Percentiles rank a stretch among this genome's conserved stretches.
Evolutionary conservation across 2,113 vertebrate species (phyloP).

Genomic region (Chloebia gouldiae): DNA sequence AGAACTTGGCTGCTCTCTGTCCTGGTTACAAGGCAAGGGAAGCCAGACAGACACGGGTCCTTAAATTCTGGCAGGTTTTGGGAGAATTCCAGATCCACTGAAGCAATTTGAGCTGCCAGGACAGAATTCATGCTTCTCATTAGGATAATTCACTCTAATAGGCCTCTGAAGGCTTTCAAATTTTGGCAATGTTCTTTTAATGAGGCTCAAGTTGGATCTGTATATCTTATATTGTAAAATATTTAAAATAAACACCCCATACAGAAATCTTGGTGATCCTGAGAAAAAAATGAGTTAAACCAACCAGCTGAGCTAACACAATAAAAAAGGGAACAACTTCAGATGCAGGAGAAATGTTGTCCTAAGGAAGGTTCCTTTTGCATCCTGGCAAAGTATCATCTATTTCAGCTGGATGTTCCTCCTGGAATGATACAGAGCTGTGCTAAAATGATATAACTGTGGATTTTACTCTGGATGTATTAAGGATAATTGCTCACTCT

Average conservation of each 20-base stretch:
- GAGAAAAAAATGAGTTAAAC: not conserved
- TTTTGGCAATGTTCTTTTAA: slow-evolving; percentile 50
- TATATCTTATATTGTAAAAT: not conserved
- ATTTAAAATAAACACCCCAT: slow-evolving; percentile 13
- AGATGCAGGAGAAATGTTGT: not conserved
- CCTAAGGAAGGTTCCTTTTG: not conserved
- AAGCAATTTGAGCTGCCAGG: slow-evolving; percentile 42
- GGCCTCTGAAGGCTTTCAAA: slow-evolving; percentile 30
- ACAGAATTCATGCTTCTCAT: slow-evolving; percentile 40
- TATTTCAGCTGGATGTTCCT: not conserved
- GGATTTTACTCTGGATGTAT: not conserved
- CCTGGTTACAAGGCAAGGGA: not conserved
- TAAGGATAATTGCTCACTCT: not conserved
- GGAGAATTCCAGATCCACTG: slow-evolving; percentile 19
- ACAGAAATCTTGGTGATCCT: not conserved
- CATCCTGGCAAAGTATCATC: not conserved
- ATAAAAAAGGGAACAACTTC: not conserved
- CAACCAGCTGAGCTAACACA: not conserved
- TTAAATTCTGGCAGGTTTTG: slow-evolving; percentile 10
- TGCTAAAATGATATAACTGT: not conserved
- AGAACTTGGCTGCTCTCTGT: not conserved
- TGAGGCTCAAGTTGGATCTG: slow-evolving; percentile 49
- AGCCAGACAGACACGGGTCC: not conserved
- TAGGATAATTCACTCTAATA: slow-evolving; percentile 40
- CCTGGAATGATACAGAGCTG: not conserved